Evolutionary conservation across 2,113 vertebrate genomes (phyloP).

Genomic region (Odocoileus hemionus): DNA sequence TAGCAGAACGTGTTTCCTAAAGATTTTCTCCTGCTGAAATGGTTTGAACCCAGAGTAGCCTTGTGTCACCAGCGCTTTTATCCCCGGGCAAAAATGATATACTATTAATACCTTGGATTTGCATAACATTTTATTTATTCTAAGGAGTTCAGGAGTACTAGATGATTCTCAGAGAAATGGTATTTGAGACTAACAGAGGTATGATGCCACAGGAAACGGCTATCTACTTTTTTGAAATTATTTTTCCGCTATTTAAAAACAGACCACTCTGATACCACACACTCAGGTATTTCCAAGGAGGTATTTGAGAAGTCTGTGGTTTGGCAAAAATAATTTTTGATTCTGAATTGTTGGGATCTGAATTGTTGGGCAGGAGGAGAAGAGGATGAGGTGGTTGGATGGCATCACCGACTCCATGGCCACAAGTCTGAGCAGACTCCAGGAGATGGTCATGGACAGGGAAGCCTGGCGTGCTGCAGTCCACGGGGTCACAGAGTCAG

Average conservation of each 20-base stretch:
- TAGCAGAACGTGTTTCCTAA: constrained; percentile 41
- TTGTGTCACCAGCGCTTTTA: neutral
- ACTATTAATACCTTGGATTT: constrained; percentile 46
- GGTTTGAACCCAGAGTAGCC: constrained; percentile 2
- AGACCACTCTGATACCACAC: neutral
- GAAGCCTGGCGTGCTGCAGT: accelerated
- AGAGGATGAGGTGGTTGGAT: neutral
- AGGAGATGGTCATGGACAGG: neutral
- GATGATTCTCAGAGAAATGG: neutral
- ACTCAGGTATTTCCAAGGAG: neutral
- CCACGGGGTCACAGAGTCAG: neutral
- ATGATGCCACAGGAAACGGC: neutral
- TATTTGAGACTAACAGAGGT: constrained; percentile 5
- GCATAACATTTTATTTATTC: neutral
- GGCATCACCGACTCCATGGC: neutral
- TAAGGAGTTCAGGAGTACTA: neutral
- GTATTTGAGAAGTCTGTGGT: neutral
- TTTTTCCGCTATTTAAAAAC: accelerated
- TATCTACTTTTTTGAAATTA: neutral
- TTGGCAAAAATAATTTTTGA: neutral
- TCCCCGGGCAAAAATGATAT: neutral
- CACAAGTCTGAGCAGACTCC: neutral
- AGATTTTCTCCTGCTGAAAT: constrained; percentile 46
- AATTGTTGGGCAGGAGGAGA: neutral
- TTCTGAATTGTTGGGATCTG: neutral